These are phyloP conservation scores for Phocoena phocoena DNA, from an alignment of 2,113 vertebrate genomes.

Conservation along the genomic window DNA sequence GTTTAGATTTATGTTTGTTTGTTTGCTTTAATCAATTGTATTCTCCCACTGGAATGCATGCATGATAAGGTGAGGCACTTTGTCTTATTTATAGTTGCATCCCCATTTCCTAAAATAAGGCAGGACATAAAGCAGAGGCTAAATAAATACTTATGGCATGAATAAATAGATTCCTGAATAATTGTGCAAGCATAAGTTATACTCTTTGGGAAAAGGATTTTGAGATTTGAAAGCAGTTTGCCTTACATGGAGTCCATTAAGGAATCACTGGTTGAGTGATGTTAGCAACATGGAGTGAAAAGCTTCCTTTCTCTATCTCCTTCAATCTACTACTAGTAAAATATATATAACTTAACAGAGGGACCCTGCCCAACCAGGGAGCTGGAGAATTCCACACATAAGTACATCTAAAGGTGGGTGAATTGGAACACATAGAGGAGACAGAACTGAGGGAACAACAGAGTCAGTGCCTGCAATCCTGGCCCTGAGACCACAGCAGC, in stretches of 20 bases:
- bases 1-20: neutral
- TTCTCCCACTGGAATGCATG: neutral
- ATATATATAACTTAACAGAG: neutral
- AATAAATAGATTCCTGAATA: neutral
- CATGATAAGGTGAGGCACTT: neutral
- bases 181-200: neutral
- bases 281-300: neutral
- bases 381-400: neutral
- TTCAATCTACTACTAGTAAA: neutral
- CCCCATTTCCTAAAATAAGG: neutral
- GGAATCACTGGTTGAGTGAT: neutral
- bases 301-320: neutral
- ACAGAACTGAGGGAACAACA: neutral
- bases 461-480: neutral
- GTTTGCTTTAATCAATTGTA: neutral
- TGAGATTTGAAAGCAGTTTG: neutral
- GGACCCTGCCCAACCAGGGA: neutral
- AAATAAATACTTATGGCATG: constrained; percentile 8
- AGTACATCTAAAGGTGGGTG: neutral
- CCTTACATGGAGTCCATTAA: neutral
- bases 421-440: neutral
- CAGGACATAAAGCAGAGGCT: neutral
- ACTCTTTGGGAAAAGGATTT: neutral
- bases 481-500: neutral
- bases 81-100: neutral